A percentile compares a stretch with the other conserved stretches of the same genome.
phyloP scores from a whole-genome alignment of 2,888 invertebrate species.

The Hyalella azteca region DNA sequence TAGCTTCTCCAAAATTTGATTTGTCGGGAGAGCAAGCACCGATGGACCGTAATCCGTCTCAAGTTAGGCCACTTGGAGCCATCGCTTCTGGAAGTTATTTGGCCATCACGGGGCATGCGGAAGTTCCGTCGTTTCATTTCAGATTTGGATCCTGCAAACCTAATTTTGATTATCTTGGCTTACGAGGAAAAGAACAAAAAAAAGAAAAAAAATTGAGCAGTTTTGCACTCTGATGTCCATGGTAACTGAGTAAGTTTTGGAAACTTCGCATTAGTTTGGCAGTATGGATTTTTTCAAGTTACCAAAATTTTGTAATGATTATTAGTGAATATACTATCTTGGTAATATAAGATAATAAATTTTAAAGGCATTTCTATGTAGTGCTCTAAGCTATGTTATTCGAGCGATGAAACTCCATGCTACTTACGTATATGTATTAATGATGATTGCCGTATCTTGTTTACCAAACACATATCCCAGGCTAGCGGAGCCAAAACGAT shows the following conservation, averaged over 20 bases:
- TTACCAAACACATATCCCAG: too few relatives aligned
- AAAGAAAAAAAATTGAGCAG: not conserved
- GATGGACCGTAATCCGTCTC: slow-evolving; percentile 19
- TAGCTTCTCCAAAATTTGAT: slow-evolving; percentile 22
- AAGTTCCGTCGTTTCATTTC: not conserved
- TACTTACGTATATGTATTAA: too few relatives aligned
- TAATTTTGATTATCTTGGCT: too few relatives aligned
- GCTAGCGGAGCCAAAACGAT: too few relatives aligned
- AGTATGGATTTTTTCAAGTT: not conserved
- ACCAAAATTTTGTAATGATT: too few relatives aligned
- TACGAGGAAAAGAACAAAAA: too few relatives aligned
- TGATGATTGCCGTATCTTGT: too few relatives aligned
- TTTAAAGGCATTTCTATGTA: too few relatives aligned
- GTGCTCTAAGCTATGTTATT: too few relatives aligned
- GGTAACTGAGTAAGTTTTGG: not conserved
- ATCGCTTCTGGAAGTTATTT: not conserved
- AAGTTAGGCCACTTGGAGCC: slow-evolving; percentile 3
- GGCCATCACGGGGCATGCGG: not conserved
- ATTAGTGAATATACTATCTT: too few relatives aligned
- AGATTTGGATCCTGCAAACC: not conserved
- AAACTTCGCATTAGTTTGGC: not conserved
- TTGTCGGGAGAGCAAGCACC: slow-evolving; percentile 18
- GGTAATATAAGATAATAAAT: too few relatives aligned
- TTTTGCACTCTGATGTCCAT: not conserved
- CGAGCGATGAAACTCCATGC: too few relatives aligned